These are phyloP conservation scores for Hypothenemus hampei DNA, from an alignment of 1,140 invertebrate species.

Conservation along the genomic window DNA sequence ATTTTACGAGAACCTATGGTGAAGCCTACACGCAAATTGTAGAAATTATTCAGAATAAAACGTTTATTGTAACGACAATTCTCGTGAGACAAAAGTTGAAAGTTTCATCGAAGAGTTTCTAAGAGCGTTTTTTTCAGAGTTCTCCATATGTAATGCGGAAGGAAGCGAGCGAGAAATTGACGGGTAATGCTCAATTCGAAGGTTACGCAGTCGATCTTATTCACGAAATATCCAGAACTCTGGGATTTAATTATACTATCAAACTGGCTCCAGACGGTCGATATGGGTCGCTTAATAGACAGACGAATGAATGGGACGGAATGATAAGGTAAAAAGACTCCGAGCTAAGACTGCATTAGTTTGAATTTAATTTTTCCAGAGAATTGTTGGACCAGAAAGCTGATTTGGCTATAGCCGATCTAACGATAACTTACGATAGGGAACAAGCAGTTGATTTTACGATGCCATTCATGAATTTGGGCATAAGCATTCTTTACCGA, in stretches of 20 bases:
- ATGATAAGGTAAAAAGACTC: conserved; percentile 61
- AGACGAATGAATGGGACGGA: conserved; percentile 80
- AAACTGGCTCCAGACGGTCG: conserved; percentile 72
- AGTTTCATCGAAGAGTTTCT: not conserved
- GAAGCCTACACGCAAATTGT: conserved; percentile 79
- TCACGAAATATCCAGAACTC: conserved; percentile 78
- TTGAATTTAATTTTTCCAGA: conserved; percentile 42
- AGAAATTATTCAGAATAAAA: conserved; percentile 87
- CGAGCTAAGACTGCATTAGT: not conserved
- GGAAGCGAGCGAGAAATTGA: conserved; percentile 70
- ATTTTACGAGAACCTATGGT: conserved; percentile 82
- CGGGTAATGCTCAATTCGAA: conserved; percentile 83
- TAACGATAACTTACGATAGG: conserved; percentile 89
- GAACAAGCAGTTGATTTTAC: conserved; percentile 91
- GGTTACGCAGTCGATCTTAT: conserved; percentile 85
- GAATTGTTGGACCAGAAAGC: conserved; percentile 86
- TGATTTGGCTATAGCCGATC: conserved; percentile 86
- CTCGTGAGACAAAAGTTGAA: conserved; percentile 60
- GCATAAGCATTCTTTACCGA: conserved; percentile 88
- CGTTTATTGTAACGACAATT: conserved; percentile 85
- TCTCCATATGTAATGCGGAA: conserved; percentile 89
- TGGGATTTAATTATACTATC: conserved; percentile 89
- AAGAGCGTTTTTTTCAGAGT: conserved; percentile 55
- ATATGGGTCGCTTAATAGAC: conserved; percentile 41
- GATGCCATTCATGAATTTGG: conserved; percentile 94